phyloP scores from a whole-genome alignment of 2,113 vertebrate species.

The Psilopsiagon aymara region DNA sequence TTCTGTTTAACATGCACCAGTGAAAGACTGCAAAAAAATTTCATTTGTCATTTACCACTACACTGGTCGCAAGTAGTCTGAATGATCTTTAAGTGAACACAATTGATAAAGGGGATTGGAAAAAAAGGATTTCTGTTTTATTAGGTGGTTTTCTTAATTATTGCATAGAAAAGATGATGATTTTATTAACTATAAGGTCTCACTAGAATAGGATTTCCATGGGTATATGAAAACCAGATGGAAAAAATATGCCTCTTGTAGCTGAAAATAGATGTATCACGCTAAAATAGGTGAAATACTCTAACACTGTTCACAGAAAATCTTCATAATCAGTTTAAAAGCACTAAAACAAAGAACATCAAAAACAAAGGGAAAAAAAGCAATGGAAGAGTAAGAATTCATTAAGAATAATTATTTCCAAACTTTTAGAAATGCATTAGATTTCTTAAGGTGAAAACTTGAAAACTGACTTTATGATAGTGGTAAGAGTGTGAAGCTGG shows the following conservation, averaged over 20 bases:
- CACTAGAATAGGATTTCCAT: background rate
- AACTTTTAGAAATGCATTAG: background rate
- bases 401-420: background rate
- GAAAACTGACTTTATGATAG: background rate
- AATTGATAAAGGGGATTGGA: background rate
- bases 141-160: background rate
- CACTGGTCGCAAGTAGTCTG: background rate
- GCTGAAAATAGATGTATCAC: background rate
- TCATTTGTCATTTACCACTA: constrained; percentile 27
- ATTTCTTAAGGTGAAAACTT: background rate
- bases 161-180: background rate
- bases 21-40: constrained; percentile 4
- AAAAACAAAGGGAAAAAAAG: background rate
- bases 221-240: background rate
- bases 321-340: background rate
- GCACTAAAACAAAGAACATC: background rate
- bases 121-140: background rate
- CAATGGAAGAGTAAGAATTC: background rate
- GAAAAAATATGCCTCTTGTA: background rate
- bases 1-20: background rate
- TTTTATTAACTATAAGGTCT: background rate
- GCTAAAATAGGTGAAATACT: background rate
- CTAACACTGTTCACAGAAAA: background rate
- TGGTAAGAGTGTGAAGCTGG: background rate
- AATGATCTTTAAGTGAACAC: background rate